Base-by-base conservation (phyloP, 1,140 invertebrate species). In the Ostrea edulis region DNA sequence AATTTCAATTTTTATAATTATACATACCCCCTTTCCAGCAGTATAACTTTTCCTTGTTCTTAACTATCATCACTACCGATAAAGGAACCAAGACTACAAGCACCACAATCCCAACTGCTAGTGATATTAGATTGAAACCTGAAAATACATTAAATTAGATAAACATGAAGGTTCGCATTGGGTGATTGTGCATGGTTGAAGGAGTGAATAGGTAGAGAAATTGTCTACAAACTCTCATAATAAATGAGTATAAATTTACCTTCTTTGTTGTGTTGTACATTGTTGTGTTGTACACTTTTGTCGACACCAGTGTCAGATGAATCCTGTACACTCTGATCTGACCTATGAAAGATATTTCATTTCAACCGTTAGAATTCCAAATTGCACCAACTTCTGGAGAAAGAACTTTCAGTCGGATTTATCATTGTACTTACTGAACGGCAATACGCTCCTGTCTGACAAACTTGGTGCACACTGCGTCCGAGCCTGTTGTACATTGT, bases 21-120 rank as follows among this genome's bases (percentile, higher is more conserved):
- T n/a, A n/a, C n/a, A n/a, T n/a, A 62, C 55, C 55, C n/a, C n/a
- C n/a, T 62, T 62, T 62, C 55, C 55, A 62, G 55, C 55, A 62
- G n/a, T 20, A 20, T 20, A 62, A 7, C n/a, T 62, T 62, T 0
- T 62, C 55, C 20, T 8, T 62, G n/a, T 62, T 62, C n/a, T 17
- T 62, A n/a, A 20, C 7, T 20, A 62, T 20, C 55, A 62, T 55
- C 9, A 55, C 55, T 20, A 62, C 17, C 20, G 55, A 62, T 7
- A 62, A n/a, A 62, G 55, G 55, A 17, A 62, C 55, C 7, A 62
- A 20, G 17, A 62, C n/a, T 62, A n/a, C 14, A 20, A 62, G 17
- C n/a, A n/a, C 12, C 17, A 20, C 17, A 62, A 62, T 62, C 7
- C 12, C 55, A 62, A n/a, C 17, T n/a, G 17, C 17, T n/a, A n/a